Conservation (phyloP, 2,113 vertebrate genomes). For the Sebastes fasciatus region DNA sequence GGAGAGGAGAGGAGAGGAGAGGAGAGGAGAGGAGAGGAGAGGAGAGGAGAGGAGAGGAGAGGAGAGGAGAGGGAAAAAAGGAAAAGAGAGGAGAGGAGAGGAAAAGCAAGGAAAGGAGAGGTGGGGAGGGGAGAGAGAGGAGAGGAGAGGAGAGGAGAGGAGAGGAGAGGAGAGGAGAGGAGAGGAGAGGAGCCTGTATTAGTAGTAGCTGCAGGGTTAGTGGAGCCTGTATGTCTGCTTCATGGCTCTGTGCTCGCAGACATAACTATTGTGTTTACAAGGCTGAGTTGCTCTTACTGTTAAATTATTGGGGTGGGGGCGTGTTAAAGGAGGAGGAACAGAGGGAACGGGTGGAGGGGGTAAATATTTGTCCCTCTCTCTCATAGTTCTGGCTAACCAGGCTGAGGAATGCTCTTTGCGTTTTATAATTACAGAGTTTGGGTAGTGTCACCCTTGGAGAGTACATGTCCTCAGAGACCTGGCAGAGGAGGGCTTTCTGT, state of each 20-base stretch:
- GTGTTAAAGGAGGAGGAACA: constrained; percentile 62
- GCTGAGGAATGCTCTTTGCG: constrained; percentile 77
- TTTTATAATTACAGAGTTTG: constrained; percentile 82
- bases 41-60: neutral
- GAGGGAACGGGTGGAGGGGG: constrained; percentile 47
- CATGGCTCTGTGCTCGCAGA: constrained; percentile 80
- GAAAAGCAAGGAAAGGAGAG: constrained; percentile 10
- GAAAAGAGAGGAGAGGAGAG: constrained; percentile 10
- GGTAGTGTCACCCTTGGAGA: constrained; percentile 75
- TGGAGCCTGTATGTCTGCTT: constrained; percentile 85
- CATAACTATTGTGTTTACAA: constrained; percentile 87
- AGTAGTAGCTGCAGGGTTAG: constrained; percentile 72
- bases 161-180: constrained; percentile 11
- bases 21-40: neutral
- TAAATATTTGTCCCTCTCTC: constrained; percentile 76
- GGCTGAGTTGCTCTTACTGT: constrained; percentile 82
- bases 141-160: neutral
- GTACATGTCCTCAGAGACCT: constrained; percentile 69
- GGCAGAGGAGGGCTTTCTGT: constrained; percentile 29
- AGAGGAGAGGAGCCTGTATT: constrained; percentile 42
- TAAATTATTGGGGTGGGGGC: constrained; percentile 81
- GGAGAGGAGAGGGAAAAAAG: neutral
- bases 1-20: constrained; percentile 3
- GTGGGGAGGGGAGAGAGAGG: neutral
- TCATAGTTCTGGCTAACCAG: constrained; percentile 85